phyloP scores from a whole-genome alignment of 1,140 invertebrate genomes.

The Euglossa dilemma region DNA sequence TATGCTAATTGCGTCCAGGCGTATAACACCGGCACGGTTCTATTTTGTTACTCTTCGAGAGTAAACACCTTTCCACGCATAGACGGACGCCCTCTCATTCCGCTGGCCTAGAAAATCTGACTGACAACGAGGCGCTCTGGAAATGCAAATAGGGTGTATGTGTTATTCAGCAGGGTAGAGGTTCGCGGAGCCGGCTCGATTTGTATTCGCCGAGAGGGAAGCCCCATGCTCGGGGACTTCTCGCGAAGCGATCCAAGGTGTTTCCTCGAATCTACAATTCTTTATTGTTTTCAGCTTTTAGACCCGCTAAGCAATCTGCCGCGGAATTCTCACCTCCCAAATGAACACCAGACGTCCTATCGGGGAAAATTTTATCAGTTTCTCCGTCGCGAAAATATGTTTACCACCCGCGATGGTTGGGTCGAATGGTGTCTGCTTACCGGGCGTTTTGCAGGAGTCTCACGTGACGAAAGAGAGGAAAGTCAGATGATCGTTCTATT shows the following conservation, averaged over 20 bases:
- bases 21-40: not conserved
- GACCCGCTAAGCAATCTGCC: not conserved
- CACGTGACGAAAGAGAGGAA: too few species aligned
- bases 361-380: too few species aligned
- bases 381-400: not conserved
- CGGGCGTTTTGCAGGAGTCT: too few species aligned
- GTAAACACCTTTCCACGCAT: slow-evolving; percentile 30
- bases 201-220: slow-evolving; percentile 60
- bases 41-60: not conserved
- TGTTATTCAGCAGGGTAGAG: slow-evolving; percentile 62
- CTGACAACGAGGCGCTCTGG: slow-evolving; percentile 50
- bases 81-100: slow-evolving; percentile 1
- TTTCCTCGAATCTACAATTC: slow-evolving; percentile 50
- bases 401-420: too few species aligned
- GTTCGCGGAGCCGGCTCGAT: slow-evolving; percentile 48
- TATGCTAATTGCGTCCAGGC: slow-evolving; percentile 9
- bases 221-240: slow-evolving; percentile 38
- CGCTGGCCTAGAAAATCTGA: slow-evolving; percentile 52
- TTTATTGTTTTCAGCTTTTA: slow-evolving; percentile 16
- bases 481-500: too few species aligned
- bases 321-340: not conserved
- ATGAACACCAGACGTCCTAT: too few species aligned
- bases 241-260: slow-evolving; percentile 23
- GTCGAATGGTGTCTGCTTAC: too few species aligned
- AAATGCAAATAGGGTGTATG: slow-evolving; percentile 55